These are phyloP conservation scores for Oreochromis spilurus DNA, from an alignment of 2,113 vertebrate genomes.

Conservation along the genomic window DNA sequence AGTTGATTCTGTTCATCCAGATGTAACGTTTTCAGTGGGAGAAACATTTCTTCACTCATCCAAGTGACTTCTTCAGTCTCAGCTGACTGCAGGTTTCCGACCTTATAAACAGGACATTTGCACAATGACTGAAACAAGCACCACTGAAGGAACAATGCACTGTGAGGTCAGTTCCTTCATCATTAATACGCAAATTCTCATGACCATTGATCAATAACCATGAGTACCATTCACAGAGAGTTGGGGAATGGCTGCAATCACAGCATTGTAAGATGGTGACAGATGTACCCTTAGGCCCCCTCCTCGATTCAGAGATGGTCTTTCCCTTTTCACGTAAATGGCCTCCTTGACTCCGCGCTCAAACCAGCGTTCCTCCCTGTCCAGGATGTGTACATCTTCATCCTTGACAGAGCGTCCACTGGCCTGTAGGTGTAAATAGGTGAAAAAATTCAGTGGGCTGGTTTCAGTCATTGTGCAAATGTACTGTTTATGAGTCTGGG, in stretches of 20 bases:
- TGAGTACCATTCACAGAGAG: rapidly evolving
- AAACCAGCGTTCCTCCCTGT: background rate
- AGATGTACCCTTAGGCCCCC: rapidly evolving
- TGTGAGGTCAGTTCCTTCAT: background rate
- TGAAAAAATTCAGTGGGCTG: background rate
- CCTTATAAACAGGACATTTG: rapidly evolving
- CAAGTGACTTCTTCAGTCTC: rapidly evolving
- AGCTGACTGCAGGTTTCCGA: background rate
- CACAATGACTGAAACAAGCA: rapidly evolving
- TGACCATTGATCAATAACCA: rapidly evolving
- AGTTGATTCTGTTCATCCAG: rapidly evolving
- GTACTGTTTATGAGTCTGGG: background rate
- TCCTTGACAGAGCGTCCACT: background rate
- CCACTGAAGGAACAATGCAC: rapidly evolving
- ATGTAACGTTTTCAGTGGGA: background rate
- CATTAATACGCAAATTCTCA: background rate
- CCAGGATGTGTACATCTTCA: background rate
- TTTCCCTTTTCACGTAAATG: rapidly evolving
- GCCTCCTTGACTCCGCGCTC: rapidly evolving
- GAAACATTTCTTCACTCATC: rapidly evolving
- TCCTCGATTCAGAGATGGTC: rapidly evolving
- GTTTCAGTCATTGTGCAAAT: background rate
- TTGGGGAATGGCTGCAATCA: background rate
- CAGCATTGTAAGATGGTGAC: rapidly evolving
- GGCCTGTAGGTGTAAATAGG: rapidly evolving